Base-by-base conservation (phyloP, 2,888 invertebrate species). In the Drosophila aldrichi region DNA sequence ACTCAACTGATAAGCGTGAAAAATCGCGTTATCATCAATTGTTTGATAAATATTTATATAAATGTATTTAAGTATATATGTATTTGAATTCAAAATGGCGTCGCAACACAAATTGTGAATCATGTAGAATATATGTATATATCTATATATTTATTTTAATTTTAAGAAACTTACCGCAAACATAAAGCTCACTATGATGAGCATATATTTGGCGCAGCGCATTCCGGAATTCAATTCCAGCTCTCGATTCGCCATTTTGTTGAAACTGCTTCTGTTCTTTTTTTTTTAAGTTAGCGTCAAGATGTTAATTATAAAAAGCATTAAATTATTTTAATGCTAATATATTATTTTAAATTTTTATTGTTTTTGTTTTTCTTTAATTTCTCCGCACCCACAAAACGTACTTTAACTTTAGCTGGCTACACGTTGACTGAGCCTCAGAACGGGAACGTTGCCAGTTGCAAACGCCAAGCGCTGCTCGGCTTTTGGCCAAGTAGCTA, bases 151-250 rank as follows among this genome's bases (percentile, higher is more conserved):
- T 22, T 22, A 2, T 29, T 44, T 1, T 22, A 22, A n/a, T 4
- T 12, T 32, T 14, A 8, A 3, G 55, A 48, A 86, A 95, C 96
- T 95, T 92, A 96, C 96, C 93, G 96, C 95, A 93, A 96, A 96
- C 91, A 96, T 95, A 32, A 96, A 94, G 91, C 96, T 96, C 82
- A 96, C 96, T 81, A 95, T 94, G 86, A 96, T 94, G 77, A 97
- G 93, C 93, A 96, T 94, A 89, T 96, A 96, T 92, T 96, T 96
- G 67, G 96, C 95, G 90, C 95, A 94, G 91, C 94, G 95, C 96
- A 96, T 96, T 82, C 96, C 96, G 32, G 95, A 93, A 91, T 95
- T 95, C 67, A 94, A 89, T 79, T 94, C 90, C 60, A 92, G 82
- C 70, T 92, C 92, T 59, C 88, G 80, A 69, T 71, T 82, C 43